phyloP scores from a whole-genome alignment of 1,140 invertebrate species.

The Cyclina sinensis region DNA sequence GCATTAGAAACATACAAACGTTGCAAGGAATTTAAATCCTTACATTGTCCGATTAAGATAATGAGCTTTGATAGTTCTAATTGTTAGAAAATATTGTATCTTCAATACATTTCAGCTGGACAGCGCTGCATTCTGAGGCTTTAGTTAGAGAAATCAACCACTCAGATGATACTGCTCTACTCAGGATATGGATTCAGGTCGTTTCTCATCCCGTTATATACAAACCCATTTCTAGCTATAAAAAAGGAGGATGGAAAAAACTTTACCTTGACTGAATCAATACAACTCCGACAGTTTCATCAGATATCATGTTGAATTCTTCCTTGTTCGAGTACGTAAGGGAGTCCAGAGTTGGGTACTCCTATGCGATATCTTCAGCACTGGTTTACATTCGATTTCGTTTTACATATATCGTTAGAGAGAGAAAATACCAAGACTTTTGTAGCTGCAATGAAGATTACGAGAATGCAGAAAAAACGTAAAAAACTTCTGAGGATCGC shows the following conservation, averaged over 20 bases:
- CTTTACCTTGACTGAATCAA: not conserved
- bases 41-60: too few relatives aligned
- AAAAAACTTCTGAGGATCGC: not conserved
- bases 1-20: too few relatives aligned
- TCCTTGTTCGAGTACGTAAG: conserved; percentile 37
- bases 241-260: not conserved
- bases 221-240: conserved; percentile 53
- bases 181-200: conserved; percentile 48
- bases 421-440: not conserved
- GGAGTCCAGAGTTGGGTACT: conserved; percentile 74
- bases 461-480: not conserved
- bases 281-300: not conserved
- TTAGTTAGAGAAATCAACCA: conserved; percentile 42
- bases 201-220: conserved; percentile 44
- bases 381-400: conserved; percentile 65
- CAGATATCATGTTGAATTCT: not conserved
- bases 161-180: conserved; percentile 46
- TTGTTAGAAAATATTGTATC: too few relatives aligned
- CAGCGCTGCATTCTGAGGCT: conserved; percentile 3
- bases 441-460: not conserved
- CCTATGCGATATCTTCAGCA: conserved; percentile 70
- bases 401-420: conserved; percentile 70
- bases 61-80: too few relatives aligned
- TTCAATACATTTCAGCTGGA: conserved; percentile 47
- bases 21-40: too few relatives aligned